phyloP scores from a whole-genome alignment of 2,888 invertebrate species.

The Thecophora atra region DNA sequence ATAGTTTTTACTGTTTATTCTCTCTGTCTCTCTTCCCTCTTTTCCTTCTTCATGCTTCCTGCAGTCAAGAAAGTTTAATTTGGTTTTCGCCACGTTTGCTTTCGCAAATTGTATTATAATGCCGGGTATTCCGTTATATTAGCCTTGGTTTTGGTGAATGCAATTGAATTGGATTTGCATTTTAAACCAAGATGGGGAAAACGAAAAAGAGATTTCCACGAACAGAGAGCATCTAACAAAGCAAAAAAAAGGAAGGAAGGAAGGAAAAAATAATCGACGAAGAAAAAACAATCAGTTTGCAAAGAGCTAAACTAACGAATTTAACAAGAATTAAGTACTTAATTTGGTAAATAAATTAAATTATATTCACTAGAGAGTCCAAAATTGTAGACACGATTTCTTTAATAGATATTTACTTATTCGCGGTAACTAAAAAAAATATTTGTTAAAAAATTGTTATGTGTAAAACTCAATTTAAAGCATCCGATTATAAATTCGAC shows the following conservation, averaged over 20 bases:
- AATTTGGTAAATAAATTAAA: too few relatives aligned
- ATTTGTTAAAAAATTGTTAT: too few relatives aligned
- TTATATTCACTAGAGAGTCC: too few relatives aligned
- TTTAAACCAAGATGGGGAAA: conserved; percentile 3
- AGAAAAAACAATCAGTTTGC: background rate
- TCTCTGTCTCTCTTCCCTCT: too few relatives aligned
- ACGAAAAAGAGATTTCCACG: background rate
- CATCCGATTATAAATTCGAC: too few relatives aligned
- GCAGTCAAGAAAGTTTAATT: conserved; percentile 32
- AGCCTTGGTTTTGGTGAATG: conserved; percentile 27
- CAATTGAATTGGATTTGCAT: conserved; percentile 34
- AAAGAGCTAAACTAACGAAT: background rate
- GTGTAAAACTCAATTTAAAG: too few relatives aligned
- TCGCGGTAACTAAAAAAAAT: too few relatives aligned
- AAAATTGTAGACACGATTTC: too few relatives aligned
- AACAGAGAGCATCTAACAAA: background rate
- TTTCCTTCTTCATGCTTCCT: too few relatives aligned
- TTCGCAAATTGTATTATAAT: conserved; percentile 31
- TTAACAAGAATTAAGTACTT: background rate
- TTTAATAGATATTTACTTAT: too few relatives aligned
- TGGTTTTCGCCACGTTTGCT: conserved; percentile 33
- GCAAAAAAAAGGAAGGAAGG: background rate
- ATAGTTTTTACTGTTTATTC: conserved; percentile 19
- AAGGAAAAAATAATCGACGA: background rate
- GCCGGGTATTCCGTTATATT: conserved; percentile 8